Evolutionary conservation across 2,113 vertebrate species (phyloP), one percentile per base, ranked within the genome.

Genomic region (Sinocyclocheilus anophthalmus): DNA sequence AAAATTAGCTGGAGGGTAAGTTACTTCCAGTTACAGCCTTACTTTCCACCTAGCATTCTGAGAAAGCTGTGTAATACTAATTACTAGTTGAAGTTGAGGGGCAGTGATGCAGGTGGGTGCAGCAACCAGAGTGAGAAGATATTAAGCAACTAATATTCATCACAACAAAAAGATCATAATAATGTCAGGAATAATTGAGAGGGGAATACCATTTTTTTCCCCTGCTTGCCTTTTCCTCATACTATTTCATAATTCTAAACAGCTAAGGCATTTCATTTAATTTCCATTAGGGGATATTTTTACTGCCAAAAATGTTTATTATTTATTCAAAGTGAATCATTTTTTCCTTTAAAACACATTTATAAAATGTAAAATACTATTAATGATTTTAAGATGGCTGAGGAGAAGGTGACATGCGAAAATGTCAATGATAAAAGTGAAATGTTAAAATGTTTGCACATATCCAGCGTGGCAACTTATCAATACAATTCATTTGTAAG

Each of bases 311-410:
- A 75, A 82, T 45, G 9, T 85, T 85, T 85, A 61, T 85, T 48
- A 85, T 76, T n/a, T 75, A 79, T 86, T 88, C 18, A 11, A 53
- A 67, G 70, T 63, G 30, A 84, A 84, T 83, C 42, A 79, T 86
- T 80, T 79, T 26, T 79, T 45, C 75, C n/a, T 55, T 55, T 33
- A 48, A 83, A 85, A 69, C 37, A 77, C 24, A 20, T 82, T 73
- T 5, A 55, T 13, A 39, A 79, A 48, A 63, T 61, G 5, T 48
- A 59, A 22, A 81, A 81, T 72, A 53, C 81, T 61, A 67, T 57
- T 85, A 85, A 86, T 83, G 69, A n/a, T 48, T 85, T 84, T 81
- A 65, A 75, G 61, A 70, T 39, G 18, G 12, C 16, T 16, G 7
- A 12, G 65, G 75, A 79, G 24, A 82, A 69, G 83, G 48, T 69